These are phyloP conservation scores for Anthoptus insignis DNA, from an alignment of 2,888 invertebrate genomes.

Conservation along the genomic window DNA sequence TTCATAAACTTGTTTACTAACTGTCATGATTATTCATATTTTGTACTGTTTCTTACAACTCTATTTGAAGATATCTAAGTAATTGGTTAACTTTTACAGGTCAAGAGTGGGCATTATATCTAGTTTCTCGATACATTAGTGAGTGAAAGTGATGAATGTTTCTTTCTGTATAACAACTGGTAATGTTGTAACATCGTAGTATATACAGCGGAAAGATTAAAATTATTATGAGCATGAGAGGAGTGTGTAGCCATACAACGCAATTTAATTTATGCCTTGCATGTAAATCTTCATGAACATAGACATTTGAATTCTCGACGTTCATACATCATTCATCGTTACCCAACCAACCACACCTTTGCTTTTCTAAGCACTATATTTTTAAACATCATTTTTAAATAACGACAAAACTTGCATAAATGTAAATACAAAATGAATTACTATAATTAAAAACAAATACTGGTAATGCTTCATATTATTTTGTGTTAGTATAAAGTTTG, in stretches of 20 bases:
- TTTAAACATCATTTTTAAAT: conserved; percentile 2
- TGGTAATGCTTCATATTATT: too few relatives aligned
- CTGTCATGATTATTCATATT: too few relatives aligned
- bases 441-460: too few relatives aligned
- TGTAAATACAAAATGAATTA: too few relatives aligned
- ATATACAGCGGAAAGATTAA: not conserved
- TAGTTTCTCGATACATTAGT: conserved; percentile 22
- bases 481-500: not conserved
- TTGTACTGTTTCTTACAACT: too few relatives aligned
- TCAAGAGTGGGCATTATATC: not conserved
- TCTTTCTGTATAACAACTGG: not conserved
- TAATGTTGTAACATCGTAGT: not conserved
- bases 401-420: not conserved
- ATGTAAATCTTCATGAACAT: conserved; percentile 23
- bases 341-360: conserved; percentile 21
- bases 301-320: conserved; percentile 18
- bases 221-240: conserved; percentile 3
- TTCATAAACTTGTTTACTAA: not conserved
- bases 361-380: conserved; percentile 12
- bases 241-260: conserved; percentile 2
- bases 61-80: too few relatives aligned
- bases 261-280: conserved; percentile 31
- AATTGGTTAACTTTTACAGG: not conserved
- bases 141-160: not conserved
- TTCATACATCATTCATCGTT: conserved; percentile 22